Conservation (phyloP, 2,113 vertebrate genomes). For the Cottus gobio region DNA sequence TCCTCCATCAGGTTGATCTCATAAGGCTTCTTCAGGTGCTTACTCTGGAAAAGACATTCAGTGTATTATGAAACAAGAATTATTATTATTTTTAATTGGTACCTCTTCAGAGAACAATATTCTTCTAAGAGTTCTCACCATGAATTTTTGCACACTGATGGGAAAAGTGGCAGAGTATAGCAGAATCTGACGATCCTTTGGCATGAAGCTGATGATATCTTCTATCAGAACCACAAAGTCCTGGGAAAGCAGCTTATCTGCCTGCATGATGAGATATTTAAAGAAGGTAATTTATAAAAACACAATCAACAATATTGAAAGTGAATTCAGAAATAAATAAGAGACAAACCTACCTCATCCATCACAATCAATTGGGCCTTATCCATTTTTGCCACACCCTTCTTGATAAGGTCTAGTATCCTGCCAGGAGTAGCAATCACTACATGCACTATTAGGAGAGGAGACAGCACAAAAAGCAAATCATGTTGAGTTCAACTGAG, state of each 20-base stretch:
- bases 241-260: constrained; percentile 82
- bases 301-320: neutral
- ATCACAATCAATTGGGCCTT: constrained; percentile 79
- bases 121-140: constrained; percentile 67
- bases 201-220: constrained; percentile 80
- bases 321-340: neutral
- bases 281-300: neutral
- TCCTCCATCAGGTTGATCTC: constrained; percentile 85
- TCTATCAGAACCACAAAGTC: constrained; percentile 81
- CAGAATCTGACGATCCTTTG: constrained; percentile 78
- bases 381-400: constrained; percentile 80
- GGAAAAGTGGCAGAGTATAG: constrained; percentile 83
- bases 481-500: neutral
- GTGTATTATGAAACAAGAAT: neutral
- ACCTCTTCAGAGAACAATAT: neutral
- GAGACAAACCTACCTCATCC: constrained; percentile 76
- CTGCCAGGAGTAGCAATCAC: constrained; percentile 82
- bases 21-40: constrained; percentile 80
- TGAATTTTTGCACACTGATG: constrained; percentile 80
- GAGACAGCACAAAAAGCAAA: neutral
- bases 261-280: constrained; percentile 48
- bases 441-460: constrained; percentile 72
- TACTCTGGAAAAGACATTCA: constrained; percentile 59
- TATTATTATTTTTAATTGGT: neutral
- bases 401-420: constrained; percentile 81